Base-by-base conservation (phyloP, 2,113 vertebrate species). In the Pithys albifrons region DNA sequence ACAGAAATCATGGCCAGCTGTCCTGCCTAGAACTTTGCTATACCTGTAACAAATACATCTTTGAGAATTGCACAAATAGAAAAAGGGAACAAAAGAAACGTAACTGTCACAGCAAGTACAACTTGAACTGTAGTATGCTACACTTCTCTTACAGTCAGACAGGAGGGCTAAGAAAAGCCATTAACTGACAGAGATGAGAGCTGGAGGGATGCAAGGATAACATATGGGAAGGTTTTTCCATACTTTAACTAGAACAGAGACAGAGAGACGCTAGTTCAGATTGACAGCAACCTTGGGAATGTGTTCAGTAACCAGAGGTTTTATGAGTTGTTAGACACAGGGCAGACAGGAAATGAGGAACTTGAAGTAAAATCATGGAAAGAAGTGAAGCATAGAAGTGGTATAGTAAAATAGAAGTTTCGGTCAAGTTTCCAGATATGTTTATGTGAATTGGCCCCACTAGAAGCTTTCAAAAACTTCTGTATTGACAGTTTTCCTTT, bases 1-100 rank as follows among this genome's bases (percentile, higher is more conserved):
- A 51, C 37, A 86, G 83, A 94, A 93, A 64, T 27, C 61, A 57
- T 12, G 39, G 61, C 69, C 79, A 92, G 86, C 79, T 84, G 46
- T 77, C 59, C 46, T 55, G 43, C 20, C 23, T 0, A 54, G 61
- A 74, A 39, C 71, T 85, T 88, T 78, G 66, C 85, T 35, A 33
- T 55, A 37, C 35, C 64, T 82, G 62, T 52, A 61, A 57, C 62
- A 85, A 88, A 81, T 81, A 81, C 70, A 72, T 67, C 65, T 61
- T 71, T 39, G n/a, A 87, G 70, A 81, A 46, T 2, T 69, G 71
- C 66, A 76, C 28, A 81, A 66, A 66, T 2, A 79, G 66, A 59
- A 74, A 59, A 83, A 74, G 29, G 10, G n/a, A 67, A 59, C 49
- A 75, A 89, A 82, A 84, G 55, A 77, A 69, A 75, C 4, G 18